phyloP scores from a whole-genome alignment of 2,797 vertebrate species.

The Hoplostethus mediterraneus region DNA sequence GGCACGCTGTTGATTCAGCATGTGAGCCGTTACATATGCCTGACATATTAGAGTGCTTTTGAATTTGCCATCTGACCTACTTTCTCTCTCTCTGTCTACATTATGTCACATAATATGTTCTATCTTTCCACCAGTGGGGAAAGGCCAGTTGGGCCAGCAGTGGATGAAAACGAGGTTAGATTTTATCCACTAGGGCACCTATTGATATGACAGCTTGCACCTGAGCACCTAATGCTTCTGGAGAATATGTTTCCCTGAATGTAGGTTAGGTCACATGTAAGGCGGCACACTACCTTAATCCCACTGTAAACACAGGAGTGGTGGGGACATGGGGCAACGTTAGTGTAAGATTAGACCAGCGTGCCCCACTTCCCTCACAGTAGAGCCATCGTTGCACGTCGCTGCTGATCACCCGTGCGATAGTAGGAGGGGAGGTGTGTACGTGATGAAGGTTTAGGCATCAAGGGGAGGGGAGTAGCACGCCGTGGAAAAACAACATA shows the following conservation, averaged over 20 bases:
- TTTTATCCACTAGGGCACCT: conserved; percentile 82
- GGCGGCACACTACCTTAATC: conserved; percentile 70
- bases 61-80: conserved; percentile 64
- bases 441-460: conserved; percentile 18
- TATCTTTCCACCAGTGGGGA: conserved; percentile 31
- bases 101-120: conserved; percentile 82
- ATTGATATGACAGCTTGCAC: conserved; percentile 83
- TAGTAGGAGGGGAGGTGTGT: conserved; percentile 11
- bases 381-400: conserved; percentile 4
- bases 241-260: conserved; percentile 79
- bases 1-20: conserved; percentile 27
- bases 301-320: conserved; percentile 51
- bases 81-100: conserved; percentile 73
- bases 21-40: conserved; percentile 21
- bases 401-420: conserved; percentile 24
- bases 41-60: conserved; percentile 37
- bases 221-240: conserved; percentile 82
- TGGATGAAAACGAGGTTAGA: conserved; percentile 87
- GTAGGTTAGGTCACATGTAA: conserved; percentile 77
- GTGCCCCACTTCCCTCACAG: conserved; percentile 48
- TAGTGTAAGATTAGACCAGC: conserved; percentile 50
- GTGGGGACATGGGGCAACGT: conserved; percentile 23
- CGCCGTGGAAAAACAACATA: conserved; percentile 57
- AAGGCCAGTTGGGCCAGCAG: conserved; percentile 48
- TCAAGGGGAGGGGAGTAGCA: conserved; percentile 27